A percentile compares a stretch with the other conserved stretches of the same genome.
phyloP scores from a whole-genome alignment of 2,888 invertebrate genomes.

The Drosophila birchii region DNA sequence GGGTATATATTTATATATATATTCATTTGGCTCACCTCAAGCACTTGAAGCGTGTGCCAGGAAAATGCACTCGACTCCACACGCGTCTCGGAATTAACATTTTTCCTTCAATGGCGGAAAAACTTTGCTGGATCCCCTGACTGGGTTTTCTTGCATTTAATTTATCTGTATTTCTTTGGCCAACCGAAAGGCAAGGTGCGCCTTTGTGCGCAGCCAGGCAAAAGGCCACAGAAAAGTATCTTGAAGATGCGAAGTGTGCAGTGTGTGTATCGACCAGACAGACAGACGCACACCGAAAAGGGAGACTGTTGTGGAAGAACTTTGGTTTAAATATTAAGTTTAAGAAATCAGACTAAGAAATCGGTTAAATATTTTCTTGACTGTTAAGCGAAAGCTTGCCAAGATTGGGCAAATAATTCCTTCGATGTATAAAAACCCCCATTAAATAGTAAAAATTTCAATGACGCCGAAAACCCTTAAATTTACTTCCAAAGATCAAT shows the following conservation, averaged over 20 bases:
- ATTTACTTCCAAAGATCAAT: conserved; percentile 19
- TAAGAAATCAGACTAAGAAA: not conserved
- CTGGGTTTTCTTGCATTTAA: conserved; percentile 62
- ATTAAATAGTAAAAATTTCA: not conserved
- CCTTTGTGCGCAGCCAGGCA: conserved; percentile 42
- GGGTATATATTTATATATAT: conserved; percentile 19
- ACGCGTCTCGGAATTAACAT: conserved; percentile 46
- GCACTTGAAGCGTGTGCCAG: conserved; percentile 51
- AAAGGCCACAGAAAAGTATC: conserved; percentile 50
- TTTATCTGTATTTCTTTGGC: conserved; percentile 54
- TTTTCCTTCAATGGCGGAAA: conserved; percentile 31
- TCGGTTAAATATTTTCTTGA: not conserved
- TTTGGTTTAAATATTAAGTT: not conserved
- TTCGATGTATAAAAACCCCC: too few relatives aligned
- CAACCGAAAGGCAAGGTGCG: conserved; percentile 20
- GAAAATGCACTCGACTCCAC: conserved; percentile 51
- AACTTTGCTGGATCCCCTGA: conserved; percentile 36
- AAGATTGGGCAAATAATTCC: not conserved
- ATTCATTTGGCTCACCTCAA: conserved; percentile 55
- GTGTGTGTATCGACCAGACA: conserved; percentile 19
- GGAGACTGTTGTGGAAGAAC: not conserved
- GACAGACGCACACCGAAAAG: conserved; percentile 11
- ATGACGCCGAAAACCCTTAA: conserved; percentile 6
- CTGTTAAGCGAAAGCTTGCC: not conserved
- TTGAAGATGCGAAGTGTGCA: conserved; percentile 24